Evolutionary conservation across 30 jellyfish, hydroid and myxozoan genomes (phyloP), one percentile per base, ranked within the genome.

Genomic region (Turritopsis dohrnii): DNA sequence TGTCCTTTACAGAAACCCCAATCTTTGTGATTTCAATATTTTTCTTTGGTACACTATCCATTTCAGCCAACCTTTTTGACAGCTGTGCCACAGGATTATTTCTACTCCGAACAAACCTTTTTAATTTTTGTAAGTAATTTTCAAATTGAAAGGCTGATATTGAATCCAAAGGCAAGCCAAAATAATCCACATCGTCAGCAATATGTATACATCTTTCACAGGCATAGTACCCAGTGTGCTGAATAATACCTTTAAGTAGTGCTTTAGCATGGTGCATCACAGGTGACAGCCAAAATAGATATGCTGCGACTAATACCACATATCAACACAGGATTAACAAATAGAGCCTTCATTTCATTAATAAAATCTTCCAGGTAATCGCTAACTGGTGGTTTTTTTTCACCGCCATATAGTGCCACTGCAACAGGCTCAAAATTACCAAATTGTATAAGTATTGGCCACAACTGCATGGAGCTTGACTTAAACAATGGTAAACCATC

Each of bases 181-280:
- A 74, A 71, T 86, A 72, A 41, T 29, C 66, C 85, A 66, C 94
- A 86, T 80, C 89, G 23, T 79, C 85, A 72, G 52, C 84, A 16
- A 85, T 27, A 65, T 85, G 84, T 54, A 72, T 52, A 31, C 90
- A 84, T 76, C 90, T 52, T 72, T 84, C 90, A 75, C 90, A 84
- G 27, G 85, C 25, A 75, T 84, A 65, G 71, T 84, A 84, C 28
- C 81, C 86, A 54, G 71, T 74, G 52, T 84, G 90, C 77, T 25
- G 65, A 17, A 54, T 29, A 0, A 41, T 72, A 28, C 86, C 74
- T 54, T 84, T 74, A 23, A 84, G 86, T 52, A 72, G 72, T 16
- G 90, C 72, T 29, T 86, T 84, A 21, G 90, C 86, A n/a, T 28
- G 90, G 86, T 52, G 86, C 86, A 31, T 84, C 90, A 72, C 86